These are phyloP conservation scores for Drosophila mercatorum DNA, from an alignment of 2,888 invertebrate genomes.

Conservation along the genomic window DNA sequence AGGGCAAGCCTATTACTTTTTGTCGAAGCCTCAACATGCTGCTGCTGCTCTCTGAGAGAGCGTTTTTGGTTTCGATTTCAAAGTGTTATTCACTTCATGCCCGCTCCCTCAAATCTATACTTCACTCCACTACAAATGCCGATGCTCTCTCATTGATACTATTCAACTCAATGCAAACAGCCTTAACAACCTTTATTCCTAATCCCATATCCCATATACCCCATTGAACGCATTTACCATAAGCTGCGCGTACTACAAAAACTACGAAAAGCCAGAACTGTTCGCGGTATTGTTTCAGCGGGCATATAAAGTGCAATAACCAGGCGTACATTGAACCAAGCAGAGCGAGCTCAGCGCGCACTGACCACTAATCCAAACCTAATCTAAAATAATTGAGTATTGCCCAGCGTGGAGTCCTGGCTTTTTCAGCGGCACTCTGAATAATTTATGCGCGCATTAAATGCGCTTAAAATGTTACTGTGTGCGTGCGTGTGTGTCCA, in stretches of 20 bases:
- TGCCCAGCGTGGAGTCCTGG: constrained; percentile 41
- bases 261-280: constrained; percentile 32
- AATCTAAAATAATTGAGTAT: constrained; percentile 80
- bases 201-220: neutral
- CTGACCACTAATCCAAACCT: constrained; percentile 76
- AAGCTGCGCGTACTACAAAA: neutral
- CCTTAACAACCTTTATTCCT: neutral
- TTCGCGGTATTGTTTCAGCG: constrained; percentile 32
- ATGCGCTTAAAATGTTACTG: constrained; percentile 63
- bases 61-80: no score
- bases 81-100: no score
- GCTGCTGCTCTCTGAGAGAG: no score
- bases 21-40: no score
- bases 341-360: constrained; percentile 8
- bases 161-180: neutral
- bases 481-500: constrained; percentile 7
- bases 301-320: constrained; percentile 71
- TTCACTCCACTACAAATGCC: neutral
- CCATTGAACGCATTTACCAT: neutral
- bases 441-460: constrained; percentile 79
- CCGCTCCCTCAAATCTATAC: neutral
- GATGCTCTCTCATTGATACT: neutral
- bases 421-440: constrained; percentile 45
- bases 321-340: constrained; percentile 61
- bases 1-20: no score